Conservation (phyloP, 2,113 vertebrate species). For the Corythoichthys intestinalis region DNA sequence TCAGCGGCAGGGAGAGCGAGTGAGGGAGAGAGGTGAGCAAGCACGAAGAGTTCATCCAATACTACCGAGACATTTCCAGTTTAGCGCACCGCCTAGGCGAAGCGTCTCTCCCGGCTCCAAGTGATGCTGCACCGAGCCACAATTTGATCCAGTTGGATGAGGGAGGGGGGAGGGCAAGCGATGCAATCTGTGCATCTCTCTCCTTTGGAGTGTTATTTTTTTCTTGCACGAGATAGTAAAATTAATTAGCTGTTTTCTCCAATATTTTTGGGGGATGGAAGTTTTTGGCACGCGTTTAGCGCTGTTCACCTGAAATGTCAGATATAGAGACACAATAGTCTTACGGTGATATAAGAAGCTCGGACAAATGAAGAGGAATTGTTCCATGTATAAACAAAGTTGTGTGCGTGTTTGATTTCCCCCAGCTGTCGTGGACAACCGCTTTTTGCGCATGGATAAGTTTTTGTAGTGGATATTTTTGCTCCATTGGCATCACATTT, state of each 20-base stretch:
- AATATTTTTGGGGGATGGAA: conserved; percentile 53
- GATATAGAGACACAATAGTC: background rate
- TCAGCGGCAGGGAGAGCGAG: conserved; percentile 68
- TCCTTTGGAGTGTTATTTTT: conserved; percentile 38
- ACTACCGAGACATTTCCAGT: conserved; percentile 76
- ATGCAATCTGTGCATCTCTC: conserved; percentile 58
- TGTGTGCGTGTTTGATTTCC: conserved; percentile 40
- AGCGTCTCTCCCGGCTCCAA: conserved; percentile 71
- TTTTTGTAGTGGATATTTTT: conserved; percentile 47
- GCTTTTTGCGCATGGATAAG: conserved; percentile 33
- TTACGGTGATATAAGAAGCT: conserved; percentile 57
- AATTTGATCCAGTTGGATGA: conserved; percentile 69
- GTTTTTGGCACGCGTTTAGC: conserved; percentile 37
- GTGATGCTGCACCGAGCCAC: conserved; percentile 75
- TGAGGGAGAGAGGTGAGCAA: conserved; percentile 69
- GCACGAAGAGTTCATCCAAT: conserved; percentile 75
- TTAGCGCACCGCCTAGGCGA: conserved; percentile 69
- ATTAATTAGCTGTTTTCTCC: conserved; percentile 29
- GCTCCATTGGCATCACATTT: conserved; percentile 38
- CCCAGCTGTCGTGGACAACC: conserved; percentile 61
- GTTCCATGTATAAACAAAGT: conserved; percentile 58
- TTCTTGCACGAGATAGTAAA: conserved; percentile 24
- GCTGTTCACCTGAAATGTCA: background rate
- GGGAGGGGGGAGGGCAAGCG: conserved; percentile 67
- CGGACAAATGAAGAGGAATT: conserved; percentile 70